Base-by-base conservation (phyloP, 2,888 invertebrate species). In the Troilus luridus region DNA sequence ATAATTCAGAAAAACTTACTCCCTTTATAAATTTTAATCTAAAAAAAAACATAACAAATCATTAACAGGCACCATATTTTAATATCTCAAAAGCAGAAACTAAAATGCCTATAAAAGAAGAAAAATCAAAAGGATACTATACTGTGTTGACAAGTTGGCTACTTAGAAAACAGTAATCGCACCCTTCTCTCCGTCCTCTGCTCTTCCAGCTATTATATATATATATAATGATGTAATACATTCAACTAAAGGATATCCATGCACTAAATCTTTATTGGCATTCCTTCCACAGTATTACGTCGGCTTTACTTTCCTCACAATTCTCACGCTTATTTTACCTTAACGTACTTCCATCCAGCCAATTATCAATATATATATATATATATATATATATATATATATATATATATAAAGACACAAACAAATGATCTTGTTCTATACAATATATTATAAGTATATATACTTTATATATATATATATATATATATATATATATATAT, bases 401-500 rank as follows among this genome's bases (percentile, higher is more conserved):
- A 77, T 64, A 64, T 64, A 64, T 77, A 77, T 85, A 77, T 85
- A n/a, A 85, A 85, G 85, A 85, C 85, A 85, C 85, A 85, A 85
- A 85, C 85, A 58, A 77, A 85, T 85, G n/a, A 85, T 85, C 85
- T 85, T 85, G 85, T 85, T 85, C 56, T 85, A 85, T 85, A 85
- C 85, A 85, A 85, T 85, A 85, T 85, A 85, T 85, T 85, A 85
- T 85, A 85, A 85, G 56, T 85, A 85, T 85, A 85, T 85, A 85
- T 85, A 77, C 72, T 77, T 77, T 77, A 85, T 85, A 85, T 85
- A 85, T 85, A 85, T 85, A 85, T 85, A 85, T 85, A 85, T 85
- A 85, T 85, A 85, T 85, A 85, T 85, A 85, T 77, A 85, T 85
- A 85, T 85, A 85, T 85, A 85, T 85, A 85, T 85, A 85, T 85